Conservation (phyloP, 2,797 vertebrate genomes). For the Acanthis flammea region DNA sequence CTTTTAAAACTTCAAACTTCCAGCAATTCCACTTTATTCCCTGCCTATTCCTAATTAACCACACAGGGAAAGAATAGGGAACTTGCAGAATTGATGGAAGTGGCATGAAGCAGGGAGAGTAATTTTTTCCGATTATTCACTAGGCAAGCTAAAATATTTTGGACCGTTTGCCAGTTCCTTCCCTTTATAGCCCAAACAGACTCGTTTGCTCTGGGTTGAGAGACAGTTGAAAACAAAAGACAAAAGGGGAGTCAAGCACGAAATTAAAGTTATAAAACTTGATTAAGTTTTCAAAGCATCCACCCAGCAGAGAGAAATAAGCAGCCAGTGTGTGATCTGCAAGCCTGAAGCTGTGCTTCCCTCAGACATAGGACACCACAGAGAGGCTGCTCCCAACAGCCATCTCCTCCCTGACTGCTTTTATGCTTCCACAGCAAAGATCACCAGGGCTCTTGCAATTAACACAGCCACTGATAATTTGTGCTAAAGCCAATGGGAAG, state of each 20-base stretch:
- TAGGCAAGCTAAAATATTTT: not conserved
- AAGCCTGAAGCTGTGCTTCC: not conserved
- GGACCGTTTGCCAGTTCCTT: not conserved
- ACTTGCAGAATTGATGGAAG: not conserved
- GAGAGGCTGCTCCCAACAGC: not conserved
- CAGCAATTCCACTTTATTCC: not conserved
- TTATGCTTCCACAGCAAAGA: not conserved
- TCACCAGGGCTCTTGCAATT: not conserved
- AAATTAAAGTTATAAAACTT: slow-evolving; percentile 52
- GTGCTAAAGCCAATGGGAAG: not conserved
- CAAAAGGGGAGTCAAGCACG: not conserved
- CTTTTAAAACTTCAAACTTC: not conserved
- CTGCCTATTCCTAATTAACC: not conserved
- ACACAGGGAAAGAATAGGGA: not conserved
- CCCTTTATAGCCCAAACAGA: not conserved
- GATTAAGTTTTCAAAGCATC: slow-evolving; percentile 32
- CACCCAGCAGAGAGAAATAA: not conserved
- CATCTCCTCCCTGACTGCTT: not conserved
- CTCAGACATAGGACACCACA: fast-evolving
- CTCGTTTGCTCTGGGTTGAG: not conserved
- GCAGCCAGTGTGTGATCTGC: not conserved
- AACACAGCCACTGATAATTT: not conserved
- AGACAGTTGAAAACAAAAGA: not conserved
- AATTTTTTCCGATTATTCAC: not conserved
- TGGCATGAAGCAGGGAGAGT: not conserved